Evolutionary conservation across 2,797 vertebrate genomes (phyloP).

Genomic region (Luscinia megarhynchos): DNA sequence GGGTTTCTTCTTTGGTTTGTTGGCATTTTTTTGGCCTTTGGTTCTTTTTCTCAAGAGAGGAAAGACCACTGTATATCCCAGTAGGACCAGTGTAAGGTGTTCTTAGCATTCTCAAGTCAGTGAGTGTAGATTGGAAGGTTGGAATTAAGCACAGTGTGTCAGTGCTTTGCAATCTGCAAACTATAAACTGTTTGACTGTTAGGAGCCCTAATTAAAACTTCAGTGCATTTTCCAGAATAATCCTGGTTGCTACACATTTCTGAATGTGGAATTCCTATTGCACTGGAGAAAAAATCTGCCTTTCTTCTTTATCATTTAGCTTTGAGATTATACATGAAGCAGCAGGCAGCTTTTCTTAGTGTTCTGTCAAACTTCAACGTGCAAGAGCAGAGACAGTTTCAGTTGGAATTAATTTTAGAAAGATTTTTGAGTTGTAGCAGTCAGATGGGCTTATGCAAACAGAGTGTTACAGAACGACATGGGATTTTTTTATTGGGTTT

Average conservation of each 20-base stretch:
- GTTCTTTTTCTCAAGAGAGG: neutral
- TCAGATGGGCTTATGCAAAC: neutral
- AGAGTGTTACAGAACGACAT: neutral
- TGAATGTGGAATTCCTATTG: neutral
- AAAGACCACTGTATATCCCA: neutral
- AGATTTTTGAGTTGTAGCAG: neutral
- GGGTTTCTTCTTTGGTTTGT: neutral
- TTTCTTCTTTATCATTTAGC: neutral
- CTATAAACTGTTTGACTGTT: neutral
- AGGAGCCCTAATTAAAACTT: neutral
- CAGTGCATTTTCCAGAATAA: neutral
- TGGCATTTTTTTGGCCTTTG: neutral
- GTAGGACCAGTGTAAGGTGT: neutral
- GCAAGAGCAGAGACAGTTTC: neutral
- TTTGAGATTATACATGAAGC: neutral
- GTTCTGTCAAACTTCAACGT: neutral
- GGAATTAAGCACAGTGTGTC: neutral
- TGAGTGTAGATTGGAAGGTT: neutral
- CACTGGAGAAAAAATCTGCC: neutral
- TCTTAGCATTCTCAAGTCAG: neutral
- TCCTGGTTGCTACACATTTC: accelerated
- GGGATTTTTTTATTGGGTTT: neutral
- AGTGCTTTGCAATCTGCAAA: neutral
- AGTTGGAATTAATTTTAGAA: neutral
- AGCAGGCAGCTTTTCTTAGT: neutral